Percentiles rank a stretch among this genome's conserved stretches.
Conservation (phyloP, 2,113 vertebrate species). For the Thomomys bottae region DNA sequence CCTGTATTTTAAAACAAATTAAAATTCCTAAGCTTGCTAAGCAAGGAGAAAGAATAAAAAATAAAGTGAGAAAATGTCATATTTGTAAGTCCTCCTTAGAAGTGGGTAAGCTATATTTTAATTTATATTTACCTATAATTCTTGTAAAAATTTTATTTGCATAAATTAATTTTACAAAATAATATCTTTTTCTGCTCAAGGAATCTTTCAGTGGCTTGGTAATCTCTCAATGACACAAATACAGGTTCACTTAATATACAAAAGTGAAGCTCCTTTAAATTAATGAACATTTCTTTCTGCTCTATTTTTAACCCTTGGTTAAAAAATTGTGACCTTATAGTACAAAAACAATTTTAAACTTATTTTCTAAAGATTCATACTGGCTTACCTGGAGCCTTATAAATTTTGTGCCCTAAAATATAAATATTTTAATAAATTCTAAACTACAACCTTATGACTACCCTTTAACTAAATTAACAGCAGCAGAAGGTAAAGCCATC, state of each 20-base stretch:
- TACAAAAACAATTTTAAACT: neutral
- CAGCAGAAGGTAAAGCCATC: neutral
- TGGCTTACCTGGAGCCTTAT: neutral
- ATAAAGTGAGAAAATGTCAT: neutral
- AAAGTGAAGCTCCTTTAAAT: neutral
- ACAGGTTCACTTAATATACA: neutral
- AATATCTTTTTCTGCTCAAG: too few relatives aligned
- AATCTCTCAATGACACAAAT: too few relatives aligned
- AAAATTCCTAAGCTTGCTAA: conserved; percentile 11
- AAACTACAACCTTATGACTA: neutral
- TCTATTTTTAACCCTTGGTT: neutral
- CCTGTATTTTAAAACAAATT: neutral
- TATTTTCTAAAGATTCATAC: conserved; percentile 2
- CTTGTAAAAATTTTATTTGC: neutral
- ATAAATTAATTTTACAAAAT: too few relatives aligned
- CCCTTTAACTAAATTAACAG: neutral
- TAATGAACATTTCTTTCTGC: neutral
- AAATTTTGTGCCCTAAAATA: conserved; percentile 48
- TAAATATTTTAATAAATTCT: conserved; percentile 10
- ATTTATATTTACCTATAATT: neutral
- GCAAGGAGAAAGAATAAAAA: neutral
- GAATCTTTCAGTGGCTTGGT: neutral
- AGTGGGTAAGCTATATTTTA: neutral
- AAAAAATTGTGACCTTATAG: neutral
- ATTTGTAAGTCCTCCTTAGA: neutral